phyloP scores from a whole-genome alignment of 2,888 invertebrate species.

The Eilema sororculum region DNA sequence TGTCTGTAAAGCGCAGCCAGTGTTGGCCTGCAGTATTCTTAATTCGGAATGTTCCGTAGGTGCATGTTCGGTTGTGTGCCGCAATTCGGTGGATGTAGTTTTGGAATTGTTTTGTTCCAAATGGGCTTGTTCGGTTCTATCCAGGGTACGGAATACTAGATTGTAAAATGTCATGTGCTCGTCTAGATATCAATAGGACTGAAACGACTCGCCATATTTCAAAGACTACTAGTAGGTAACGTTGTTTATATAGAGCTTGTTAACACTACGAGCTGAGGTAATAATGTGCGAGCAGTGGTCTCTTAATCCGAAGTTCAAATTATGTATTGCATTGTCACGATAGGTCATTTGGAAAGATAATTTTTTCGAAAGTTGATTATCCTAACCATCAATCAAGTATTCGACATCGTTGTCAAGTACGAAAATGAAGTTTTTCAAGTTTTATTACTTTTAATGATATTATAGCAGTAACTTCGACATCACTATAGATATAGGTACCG shows the following conservation, averaged over 20 bases:
- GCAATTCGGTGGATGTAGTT: slow-evolving; percentile 11
- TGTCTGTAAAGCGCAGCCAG: slow-evolving; percentile 43
- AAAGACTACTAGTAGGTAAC: not conserved
- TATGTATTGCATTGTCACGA: not conserved
- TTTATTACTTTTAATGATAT: not conserved
- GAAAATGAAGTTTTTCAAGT: slow-evolving; percentile 6
- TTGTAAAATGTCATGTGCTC: not conserved
- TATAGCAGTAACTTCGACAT: slow-evolving; percentile 25
- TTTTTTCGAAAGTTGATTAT: slow-evolving; percentile 11
- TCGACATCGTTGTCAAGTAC: not conserved
- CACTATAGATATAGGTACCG: slow-evolving; percentile 36
- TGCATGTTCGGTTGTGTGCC: slow-evolving; percentile 22
- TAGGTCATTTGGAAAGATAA: slow-evolving; percentile 16
- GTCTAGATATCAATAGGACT: not conserved
- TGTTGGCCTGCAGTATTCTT: slow-evolving; percentile 22
- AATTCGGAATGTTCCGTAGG: slow-evolving; percentile 21
- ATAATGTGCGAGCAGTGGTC: not conserved
- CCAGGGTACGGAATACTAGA: not conserved
- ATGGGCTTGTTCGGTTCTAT: not conserved
- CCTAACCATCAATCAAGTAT: slow-evolving; percentile 28
- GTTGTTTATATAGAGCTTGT: not conserved
- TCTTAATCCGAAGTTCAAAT: not conserved
- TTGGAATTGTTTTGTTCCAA: slow-evolving; percentile 20
- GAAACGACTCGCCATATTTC: not conserved
- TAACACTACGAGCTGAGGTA: not conserved